phyloP scores from a whole-genome alignment of 92 coral and sea anemone species.

The Epizoanthus fatuus region DNA sequence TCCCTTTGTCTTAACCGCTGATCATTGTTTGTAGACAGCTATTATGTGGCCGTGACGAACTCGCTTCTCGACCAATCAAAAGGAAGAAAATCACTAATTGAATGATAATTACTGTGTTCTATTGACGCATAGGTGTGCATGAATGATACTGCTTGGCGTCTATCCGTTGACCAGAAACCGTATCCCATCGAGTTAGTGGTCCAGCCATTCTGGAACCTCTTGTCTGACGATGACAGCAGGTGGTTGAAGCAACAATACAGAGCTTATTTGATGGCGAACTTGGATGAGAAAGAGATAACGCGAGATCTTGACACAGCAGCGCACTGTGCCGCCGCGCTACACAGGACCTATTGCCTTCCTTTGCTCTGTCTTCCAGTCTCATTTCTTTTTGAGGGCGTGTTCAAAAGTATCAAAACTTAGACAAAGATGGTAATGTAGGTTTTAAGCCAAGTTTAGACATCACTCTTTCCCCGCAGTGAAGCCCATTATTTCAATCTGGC shows the following conservation, averaged over 20 bases:
- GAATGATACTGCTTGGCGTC: background rate
- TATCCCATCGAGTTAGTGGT: slow-evolving; percentile 2
- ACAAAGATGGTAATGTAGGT: too few species aligned
- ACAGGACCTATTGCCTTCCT: background rate
- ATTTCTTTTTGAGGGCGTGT: too few species aligned
- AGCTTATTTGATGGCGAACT: background rate
- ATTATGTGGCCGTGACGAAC: too few species aligned
- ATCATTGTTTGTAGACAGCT: too few species aligned
- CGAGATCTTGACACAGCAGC: background rate
- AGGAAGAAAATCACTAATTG: too few species aligned
- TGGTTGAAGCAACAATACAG: background rate
- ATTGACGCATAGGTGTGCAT: background rate
- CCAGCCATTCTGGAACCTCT: background rate
- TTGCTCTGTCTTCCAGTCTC: background rate
- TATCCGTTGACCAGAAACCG: background rate
- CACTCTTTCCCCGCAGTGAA: too few species aligned
- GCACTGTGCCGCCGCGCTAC: background rate
- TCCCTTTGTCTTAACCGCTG: too few species aligned
- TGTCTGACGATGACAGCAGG: background rate
- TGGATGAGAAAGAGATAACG: background rate
- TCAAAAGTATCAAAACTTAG: too few species aligned
- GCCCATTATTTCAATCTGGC: too few species aligned
- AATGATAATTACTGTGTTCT: too few species aligned
- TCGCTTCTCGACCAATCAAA: too few species aligned
- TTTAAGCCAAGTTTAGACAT: too few species aligned